Evolutionary conservation across 2,797 vertebrate genomes (phyloP).

Genomic region (Psittacula derbiana): DNA sequence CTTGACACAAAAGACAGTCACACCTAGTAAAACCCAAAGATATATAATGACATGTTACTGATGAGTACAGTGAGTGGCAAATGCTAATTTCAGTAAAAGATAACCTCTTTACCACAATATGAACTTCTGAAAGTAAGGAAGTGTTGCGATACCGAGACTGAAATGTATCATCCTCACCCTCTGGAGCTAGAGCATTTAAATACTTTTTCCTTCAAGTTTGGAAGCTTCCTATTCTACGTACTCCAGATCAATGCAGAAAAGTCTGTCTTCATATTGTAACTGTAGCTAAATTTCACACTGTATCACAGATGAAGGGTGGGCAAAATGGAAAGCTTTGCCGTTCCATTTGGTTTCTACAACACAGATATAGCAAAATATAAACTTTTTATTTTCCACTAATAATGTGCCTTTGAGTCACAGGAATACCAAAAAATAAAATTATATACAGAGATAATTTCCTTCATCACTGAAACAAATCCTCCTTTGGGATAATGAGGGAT

Average conservation of each 20-base stretch:
- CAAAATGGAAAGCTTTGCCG: neutral
- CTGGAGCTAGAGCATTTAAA: neutral
- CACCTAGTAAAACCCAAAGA: neutral
- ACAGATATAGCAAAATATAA: neutral
- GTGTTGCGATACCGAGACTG: neutral
- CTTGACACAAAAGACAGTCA: neutral
- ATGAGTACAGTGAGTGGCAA: neutral
- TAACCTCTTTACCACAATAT: neutral
- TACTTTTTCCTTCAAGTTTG: neutral
- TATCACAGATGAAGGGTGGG: neutral
- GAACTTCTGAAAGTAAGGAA: neutral
- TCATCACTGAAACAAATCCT: neutral
- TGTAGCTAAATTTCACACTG: neutral
- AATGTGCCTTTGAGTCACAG: neutral
- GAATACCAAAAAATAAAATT: neutral
- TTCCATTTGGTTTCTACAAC: neutral
- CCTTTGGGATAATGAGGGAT: neutral
- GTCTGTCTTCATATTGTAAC: neutral
- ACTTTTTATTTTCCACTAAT: neutral
- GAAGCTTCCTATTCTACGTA: neutral
- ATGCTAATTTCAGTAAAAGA: neutral
- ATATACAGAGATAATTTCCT: neutral
- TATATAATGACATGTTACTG: neutral
- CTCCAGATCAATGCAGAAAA: neutral
- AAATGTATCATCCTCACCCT: neutral